Percentiles rank a stretch among this genome's conserved stretches.
Evolutionary conservation across 2,797 vertebrate genomes (phyloP).

Genomic region (Pangasius djambal): DNA sequence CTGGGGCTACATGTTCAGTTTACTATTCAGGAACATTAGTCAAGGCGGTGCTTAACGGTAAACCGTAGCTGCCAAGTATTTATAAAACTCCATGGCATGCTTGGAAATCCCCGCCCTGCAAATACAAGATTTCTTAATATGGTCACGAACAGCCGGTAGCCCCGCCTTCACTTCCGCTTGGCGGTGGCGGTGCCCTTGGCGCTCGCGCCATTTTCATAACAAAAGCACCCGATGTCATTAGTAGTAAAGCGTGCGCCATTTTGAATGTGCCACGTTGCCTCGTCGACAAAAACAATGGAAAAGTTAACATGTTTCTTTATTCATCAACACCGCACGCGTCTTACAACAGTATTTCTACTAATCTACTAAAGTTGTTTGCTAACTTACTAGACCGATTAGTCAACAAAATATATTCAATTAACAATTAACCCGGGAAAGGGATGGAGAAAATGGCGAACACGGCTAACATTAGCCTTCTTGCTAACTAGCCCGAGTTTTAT

Average conservation of each 20-base stretch:
- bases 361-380: not conserved
- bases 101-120: slow-evolving; percentile 54
- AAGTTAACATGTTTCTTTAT: not conserved
- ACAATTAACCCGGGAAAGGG: not conserved
- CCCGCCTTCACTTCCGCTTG: slow-evolving; percentile 60
- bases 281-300: not conserved
- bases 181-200: slow-evolving; percentile 47
- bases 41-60: not conserved
- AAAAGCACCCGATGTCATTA: slow-evolving; percentile 50
- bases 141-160: slow-evolving; percentile 63
- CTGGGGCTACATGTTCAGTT: not conserved
- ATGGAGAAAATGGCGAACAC: not conserved
- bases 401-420: too few species aligned
- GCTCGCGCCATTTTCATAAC: slow-evolving; percentile 74
- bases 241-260: slow-evolving; percentile 71
- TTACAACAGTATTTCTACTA: not conserved
- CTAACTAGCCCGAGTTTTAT: too few species aligned
- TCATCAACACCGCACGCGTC: accelerated
- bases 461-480: not conserved
- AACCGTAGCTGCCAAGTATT: not conserved
- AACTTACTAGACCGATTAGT: too few species aligned
- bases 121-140: slow-evolving; percentile 72
- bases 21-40: not conserved
- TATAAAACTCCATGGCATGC: not conserved
- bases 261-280: slow-evolving; percentile 80